These are phyloP conservation scores for Dicycla oo DNA, from an alignment of 2,888 invertebrate species.

Conservation along the genomic window DNA sequence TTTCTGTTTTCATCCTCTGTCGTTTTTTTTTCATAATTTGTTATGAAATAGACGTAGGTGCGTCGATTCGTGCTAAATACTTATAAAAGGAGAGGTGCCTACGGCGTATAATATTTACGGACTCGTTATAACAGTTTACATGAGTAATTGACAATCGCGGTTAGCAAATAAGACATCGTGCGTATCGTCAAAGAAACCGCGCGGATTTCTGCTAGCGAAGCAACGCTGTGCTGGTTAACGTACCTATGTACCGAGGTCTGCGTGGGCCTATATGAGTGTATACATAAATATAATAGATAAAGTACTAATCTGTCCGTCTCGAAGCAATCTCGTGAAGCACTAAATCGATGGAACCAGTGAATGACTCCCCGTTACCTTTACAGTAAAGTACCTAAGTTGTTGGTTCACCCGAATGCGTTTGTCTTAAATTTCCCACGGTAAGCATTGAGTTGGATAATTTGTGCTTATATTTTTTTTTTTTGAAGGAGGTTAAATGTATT, in stretches of 20 bases:
- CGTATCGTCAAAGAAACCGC: constrained; percentile 64
- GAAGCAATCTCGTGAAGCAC: constrained; percentile 38
- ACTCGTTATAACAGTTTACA: constrained; percentile 63
- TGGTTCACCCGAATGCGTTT: constrained; percentile 29
- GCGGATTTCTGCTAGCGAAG: constrained; percentile 12
- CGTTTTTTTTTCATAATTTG: neutral
- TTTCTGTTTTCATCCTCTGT: neutral
- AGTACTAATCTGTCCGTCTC: constrained; percentile 32
- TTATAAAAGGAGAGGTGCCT: constrained; percentile 16
- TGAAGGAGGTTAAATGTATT: constrained; percentile 21
- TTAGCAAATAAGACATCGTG: constrained; percentile 71
- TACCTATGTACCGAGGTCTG: constrained; percentile 12
- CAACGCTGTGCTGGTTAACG: constrained; percentile 8
- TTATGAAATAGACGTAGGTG: neutral
- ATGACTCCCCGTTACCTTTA: constrained; percentile 46
- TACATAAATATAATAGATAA: constrained; percentile 18
- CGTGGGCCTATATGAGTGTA: constrained; percentile 28
- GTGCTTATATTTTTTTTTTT: constrained; percentile 30
- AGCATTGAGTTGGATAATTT: constrained; percentile 20
- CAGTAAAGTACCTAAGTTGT: constrained; percentile 40
- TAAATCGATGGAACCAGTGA: constrained; percentile 33
- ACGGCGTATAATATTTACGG: constrained; percentile 44
- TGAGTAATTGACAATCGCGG: constrained; percentile 71
- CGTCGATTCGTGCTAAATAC: constrained; percentile 5
- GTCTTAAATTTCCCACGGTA: constrained; percentile 47